Conservation (phyloP, 2,797 vertebrate species). For the Ptychobarbus kaznakovi region DNA sequence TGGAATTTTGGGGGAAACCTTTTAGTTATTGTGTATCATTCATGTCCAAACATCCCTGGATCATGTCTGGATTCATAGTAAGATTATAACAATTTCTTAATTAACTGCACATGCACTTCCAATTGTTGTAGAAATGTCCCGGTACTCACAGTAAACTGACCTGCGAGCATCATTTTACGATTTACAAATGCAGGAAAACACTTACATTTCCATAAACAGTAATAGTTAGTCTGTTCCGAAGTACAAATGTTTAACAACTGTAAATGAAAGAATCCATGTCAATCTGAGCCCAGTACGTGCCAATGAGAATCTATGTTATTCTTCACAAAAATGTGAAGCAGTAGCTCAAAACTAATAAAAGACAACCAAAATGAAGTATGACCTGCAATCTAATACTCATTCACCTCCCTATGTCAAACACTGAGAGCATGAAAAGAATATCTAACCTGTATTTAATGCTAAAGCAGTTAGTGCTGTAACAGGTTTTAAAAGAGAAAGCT, state of each 20-base stretch:
- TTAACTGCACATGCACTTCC: slow-evolving; percentile 82
- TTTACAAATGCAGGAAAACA: slow-evolving; percentile 63
- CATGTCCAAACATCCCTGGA: slow-evolving; percentile 74
- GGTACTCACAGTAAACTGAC: slow-evolving; percentile 67
- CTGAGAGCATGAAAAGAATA: slow-evolving; percentile 72
- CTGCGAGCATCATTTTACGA: slow-evolving; percentile 63
- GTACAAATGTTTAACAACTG: slow-evolving; percentile 70
- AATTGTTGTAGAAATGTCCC: slow-evolving; percentile 73
- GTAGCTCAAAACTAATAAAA: slow-evolving; percentile 34
- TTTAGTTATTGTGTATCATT: slow-evolving; percentile 74
- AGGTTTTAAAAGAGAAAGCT: slow-evolving; percentile 56
- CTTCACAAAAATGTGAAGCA: slow-evolving; percentile 53
- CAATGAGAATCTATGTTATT: slow-evolving; percentile 70
- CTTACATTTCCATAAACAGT: slow-evolving; percentile 64
- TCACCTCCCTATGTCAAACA: slow-evolving; percentile 71
- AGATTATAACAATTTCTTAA: slow-evolving; percentile 73
- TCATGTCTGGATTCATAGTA: slow-evolving; percentile 70
- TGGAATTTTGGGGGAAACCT: slow-evolving; percentile 78
- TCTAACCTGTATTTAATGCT: slow-evolving; percentile 78
- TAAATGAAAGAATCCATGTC: slow-evolving; percentile 68
- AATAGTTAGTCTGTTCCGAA: slow-evolving; percentile 66
- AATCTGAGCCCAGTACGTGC: slow-evolving; percentile 71
- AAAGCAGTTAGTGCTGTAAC: slow-evolving; percentile 72
- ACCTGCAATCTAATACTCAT: slow-evolving; percentile 72
- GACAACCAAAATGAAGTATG: slow-evolving; percentile 37